Base-by-base conservation (phyloP, 2,113 vertebrate genomes). In the Crotalus viridis region DNA sequence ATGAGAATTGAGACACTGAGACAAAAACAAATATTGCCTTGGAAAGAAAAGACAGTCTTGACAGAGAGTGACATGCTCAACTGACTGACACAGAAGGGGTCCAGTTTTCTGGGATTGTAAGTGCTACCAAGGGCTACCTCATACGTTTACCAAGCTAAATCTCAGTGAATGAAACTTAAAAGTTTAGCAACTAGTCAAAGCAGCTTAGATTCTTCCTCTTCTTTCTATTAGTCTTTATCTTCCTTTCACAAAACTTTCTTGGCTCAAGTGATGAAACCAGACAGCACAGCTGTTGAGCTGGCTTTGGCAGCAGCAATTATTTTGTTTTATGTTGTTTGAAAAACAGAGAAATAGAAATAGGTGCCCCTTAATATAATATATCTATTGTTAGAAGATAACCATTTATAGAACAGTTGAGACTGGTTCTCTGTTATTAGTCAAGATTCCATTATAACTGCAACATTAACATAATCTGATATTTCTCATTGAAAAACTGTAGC, bases 1-100 rank as follows among this genome's bases (percentile, higher is more conserved):
- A 95, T n/a, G 93, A 92, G 85, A 61, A 95, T 91, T 39, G n/a
- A n/a, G n/a, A n/a, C n/a, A 7, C 52, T 91, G 52, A 95, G 95
- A 95, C 6, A 52, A 89, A 95, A 96, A 93, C 56, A 96, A 94
- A 93, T 39, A 92, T 46, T 48, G 89, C 39, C 43, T 81, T 89
- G 90, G 95, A 95, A 93, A 89, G 56, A 89, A 61, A 93, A 81
- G 4, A 90, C 69, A 88, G 5, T 17, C 90, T 51, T 59, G 52
- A 69, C 91, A 55, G 0, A 39, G 90, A 93, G 55, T 15, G 43
- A 93, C 55, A 90, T 89, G 89, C 21, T 33, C 28, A 94, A 2
- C 0, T 56, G 26, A 28, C 5, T 0, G 22, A 93, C 93, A 85
- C 10, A 0, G 0, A 55, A 5, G 33, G 95, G 59, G 74, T 91